Base-by-base conservation (phyloP, 2,113 vertebrate species). In the Petromus typicus region DNA sequence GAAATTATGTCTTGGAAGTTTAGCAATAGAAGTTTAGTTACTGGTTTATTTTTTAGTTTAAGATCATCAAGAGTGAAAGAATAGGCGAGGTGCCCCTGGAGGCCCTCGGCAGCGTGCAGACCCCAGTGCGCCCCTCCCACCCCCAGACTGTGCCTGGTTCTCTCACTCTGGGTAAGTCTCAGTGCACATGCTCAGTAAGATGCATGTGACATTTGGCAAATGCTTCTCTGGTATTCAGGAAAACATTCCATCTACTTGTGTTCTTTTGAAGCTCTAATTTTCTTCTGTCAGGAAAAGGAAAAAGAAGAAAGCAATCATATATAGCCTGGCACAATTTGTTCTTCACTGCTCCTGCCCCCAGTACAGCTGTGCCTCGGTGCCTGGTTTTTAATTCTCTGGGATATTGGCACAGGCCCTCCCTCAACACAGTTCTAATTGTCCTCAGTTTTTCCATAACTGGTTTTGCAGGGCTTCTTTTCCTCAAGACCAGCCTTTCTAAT, bases 261-360 rank as follows among this genome's bases (percentile, higher is more conserved):
- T 83, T 92, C 85, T 54, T 96, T 66, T 86, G 92, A 97, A 96
- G 61, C 82, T 71, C 67, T 69, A 51, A 94, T 95, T 96, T 94
- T 96, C 94, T 82, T 96, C 85, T 92, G 64, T 86, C 75, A 64
- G 87, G 14, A 54, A 91, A 67, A 63, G 59, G 83, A 43, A 66
- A 86, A 82, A 80, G 51, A 71, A 92, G 88, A 95, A 95, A 92
- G 78, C 76, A 56, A 90, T 79, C 56, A 57, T 37, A 30, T 78
- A 81, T 57, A 91, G 54, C 86, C 71, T 43, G 57, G 85, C 54
- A 78, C 3, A 2, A 22, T 86, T 45, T 67, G 32, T 67, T n/a
- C 63, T 84, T 92, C 57, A 45, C 30, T 34, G 2, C n/a, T 37
- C 23, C 51, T 2, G 4, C 48, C 22, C 8, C 27, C 37, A 16